Evolutionary conservation across 2,797 vertebrate species (phyloP), one percentile per base, ranked within the genome.

Genomic region (Sebastes dallii): DNA sequence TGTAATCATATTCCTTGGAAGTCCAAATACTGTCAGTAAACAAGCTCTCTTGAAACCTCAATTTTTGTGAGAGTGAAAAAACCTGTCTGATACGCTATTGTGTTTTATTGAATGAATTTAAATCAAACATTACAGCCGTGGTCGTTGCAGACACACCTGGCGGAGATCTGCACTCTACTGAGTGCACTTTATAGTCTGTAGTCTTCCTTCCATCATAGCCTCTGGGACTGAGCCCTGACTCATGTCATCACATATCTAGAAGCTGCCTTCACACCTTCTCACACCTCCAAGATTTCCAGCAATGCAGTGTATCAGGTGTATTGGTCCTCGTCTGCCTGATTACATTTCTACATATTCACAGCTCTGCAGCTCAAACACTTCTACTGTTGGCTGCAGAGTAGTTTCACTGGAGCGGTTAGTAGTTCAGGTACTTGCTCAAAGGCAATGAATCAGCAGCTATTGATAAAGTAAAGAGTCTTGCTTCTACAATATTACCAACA

Each of bases 141-240:
- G 46, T 50, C 7, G 3, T 50, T 50, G 46, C 46, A 50, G 46
- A 50, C 1, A 50, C 46, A 50, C 46, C 18, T 50, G 18, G 46
- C 46, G 18, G 46, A 50, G 16, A 50, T 20, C 46, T 50, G 46
- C 46, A 50, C 46, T 50, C 46, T 50, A 50, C 7, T 50, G 46
- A 50, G 18, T 50, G 16, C 46, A 50, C 46, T 50, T 50, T 50
- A 50, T 50, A 50, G 18, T 50, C 18, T 50, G 46, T 36, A 39
- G 34, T 70, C 64, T 80, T 80, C 27, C 24, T 22, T 81, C 77
- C 30, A 46, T 86, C 71, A 29, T 20, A 25, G 59, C 79, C 75
- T 80, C 70, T 77, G 67, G 64, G 78, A 84, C 46, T 78, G 22
- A 50, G 46, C 18, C 46, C 56, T 86, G 86, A 92, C 74, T 88